Percentiles rank a stretch among this genome's conserved stretches.
phyloP scores from a whole-genome alignment of 2,797 vertebrate species.

The Odontamblyopus rebecca region DNA sequence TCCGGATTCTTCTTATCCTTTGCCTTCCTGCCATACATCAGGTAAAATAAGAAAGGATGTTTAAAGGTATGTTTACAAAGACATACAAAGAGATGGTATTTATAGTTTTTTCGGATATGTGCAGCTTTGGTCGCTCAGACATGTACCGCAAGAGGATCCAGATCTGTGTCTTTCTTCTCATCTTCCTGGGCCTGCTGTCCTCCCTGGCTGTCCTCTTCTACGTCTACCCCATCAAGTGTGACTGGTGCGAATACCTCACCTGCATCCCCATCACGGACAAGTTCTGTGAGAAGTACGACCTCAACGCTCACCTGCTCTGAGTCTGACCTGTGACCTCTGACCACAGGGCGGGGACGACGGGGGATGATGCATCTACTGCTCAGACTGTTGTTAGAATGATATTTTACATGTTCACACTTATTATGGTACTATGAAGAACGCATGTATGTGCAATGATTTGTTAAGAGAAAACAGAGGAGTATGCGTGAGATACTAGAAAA shows the following conservation, averaged over 20 bases:
- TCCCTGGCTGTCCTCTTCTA: constrained; percentile 93
- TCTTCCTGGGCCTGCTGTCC: constrained; percentile 89
- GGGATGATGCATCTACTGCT: not conserved
- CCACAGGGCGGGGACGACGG: not conserved
- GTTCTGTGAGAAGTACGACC: constrained; percentile 97
- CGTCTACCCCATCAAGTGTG: constrained; percentile 90
- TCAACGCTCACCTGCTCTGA: constrained; percentile 93
- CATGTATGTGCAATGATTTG: constrained; percentile 13
- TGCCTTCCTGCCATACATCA: constrained; percentile 95
- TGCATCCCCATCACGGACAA: constrained; percentile 98
- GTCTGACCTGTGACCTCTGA: not conserved
- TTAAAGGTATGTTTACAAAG: not conserved
- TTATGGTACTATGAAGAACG: constrained; percentile 11
- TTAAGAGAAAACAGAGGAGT: constrained; percentile 1
- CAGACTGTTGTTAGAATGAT: not conserved
- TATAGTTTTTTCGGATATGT: not conserved
- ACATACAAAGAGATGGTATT: not conserved
- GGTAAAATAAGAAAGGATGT: constrained; percentile 37
- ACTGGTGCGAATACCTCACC: constrained; percentile 97
- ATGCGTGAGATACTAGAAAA: not conserved
- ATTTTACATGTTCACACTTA: not conserved
- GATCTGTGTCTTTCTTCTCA: constrained; percentile 88
- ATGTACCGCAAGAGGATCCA: constrained; percentile 94
- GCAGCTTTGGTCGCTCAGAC: constrained; percentile 90
- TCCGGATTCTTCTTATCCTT: constrained; percentile 97